phyloP scores from a whole-genome alignment of 2,797 vertebrate genomes.

The Sebastes elongatus region DNA sequence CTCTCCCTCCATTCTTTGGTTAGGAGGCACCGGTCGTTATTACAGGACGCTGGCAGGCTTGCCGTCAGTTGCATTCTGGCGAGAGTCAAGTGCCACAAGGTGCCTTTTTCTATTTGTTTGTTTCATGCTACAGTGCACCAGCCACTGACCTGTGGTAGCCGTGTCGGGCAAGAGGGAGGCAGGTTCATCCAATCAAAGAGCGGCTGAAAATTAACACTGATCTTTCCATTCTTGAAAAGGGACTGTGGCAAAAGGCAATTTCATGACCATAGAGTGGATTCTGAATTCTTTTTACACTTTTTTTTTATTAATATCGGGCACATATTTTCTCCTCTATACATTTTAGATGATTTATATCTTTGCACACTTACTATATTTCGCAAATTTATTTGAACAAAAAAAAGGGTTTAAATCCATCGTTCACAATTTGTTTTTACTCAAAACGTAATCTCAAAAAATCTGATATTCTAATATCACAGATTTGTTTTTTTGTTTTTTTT shows the following conservation, averaged over 20 bases:
- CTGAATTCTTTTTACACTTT: constrained; percentile 41
- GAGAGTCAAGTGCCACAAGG: constrained; percentile 95
- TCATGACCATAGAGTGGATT: constrained; percentile 73
- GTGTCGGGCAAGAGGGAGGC: constrained; percentile 86
- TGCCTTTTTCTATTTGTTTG: constrained; percentile 99
- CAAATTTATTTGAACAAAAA: neutral
- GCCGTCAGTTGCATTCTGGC: constrained; percentile 84
- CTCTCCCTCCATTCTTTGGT: constrained; percentile 30
- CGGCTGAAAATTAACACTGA: constrained; percentile 94
- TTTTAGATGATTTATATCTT: neutral
- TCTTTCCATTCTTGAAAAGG: constrained; percentile 87
- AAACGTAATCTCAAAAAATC: constrained; percentile 31
- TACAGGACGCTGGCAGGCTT: constrained; percentile 83
- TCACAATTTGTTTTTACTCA: neutral
- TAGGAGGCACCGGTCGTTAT: constrained; percentile 85
- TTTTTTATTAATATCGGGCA: constrained; percentile 9
- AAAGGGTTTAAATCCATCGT: neutral
- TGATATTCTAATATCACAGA: constrained; percentile 51
- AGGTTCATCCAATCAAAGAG: constrained; percentile 95
- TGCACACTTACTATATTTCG: neutral
- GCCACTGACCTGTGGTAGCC: constrained; percentile 95
- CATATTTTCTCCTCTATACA: neutral
- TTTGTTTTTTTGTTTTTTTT: constrained; percentile 42
- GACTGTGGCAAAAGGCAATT: constrained; percentile 85
- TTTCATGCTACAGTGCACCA: constrained; percentile 96